These are phyloP conservation scores for Aurelia aurita DNA, from an alignment of 30 jellyfish, hydroid and myxozoan species.

Conservation along the genomic window DNA sequence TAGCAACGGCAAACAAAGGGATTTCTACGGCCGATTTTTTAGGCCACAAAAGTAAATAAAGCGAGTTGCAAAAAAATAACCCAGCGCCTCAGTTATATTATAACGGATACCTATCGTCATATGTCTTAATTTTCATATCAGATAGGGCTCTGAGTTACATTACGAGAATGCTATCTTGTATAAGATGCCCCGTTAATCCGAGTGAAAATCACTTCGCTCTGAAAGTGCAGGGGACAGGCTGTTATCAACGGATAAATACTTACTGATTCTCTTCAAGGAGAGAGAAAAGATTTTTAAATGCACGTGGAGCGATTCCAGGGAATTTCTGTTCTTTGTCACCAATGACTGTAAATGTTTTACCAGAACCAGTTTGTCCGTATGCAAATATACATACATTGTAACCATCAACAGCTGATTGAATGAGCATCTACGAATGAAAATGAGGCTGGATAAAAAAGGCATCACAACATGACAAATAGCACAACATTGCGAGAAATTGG, in stretches of 20 bases:
- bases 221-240: not conserved
- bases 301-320: conserved; percentile 98
- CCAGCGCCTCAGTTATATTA: too few species aligned
- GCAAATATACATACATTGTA: conserved; percentile 96
- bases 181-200: too few species aligned
- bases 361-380: conserved; percentile 97
- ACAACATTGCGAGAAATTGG: too few species aligned
- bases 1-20: too few species aligned
- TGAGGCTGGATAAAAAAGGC: not conserved
- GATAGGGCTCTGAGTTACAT: too few species aligned
- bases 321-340: conserved; percentile 93
- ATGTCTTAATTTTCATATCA: too few species aligned
- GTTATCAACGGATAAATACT: not conserved
- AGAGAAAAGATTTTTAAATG: conserved; percentile 72
- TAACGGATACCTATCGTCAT: too few species aligned
- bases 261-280: conserved; percentile 85
- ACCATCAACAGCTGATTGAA: conserved; percentile 97
- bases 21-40: too few species aligned
- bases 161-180: too few species aligned
- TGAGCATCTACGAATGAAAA: conserved; percentile 63
- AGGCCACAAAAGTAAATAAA: too few species aligned
- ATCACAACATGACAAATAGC: not conserved
- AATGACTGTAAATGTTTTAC: conserved; percentile 89
- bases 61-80: too few species aligned
- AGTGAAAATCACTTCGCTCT: not conserved